These are phyloP conservation scores for Rotaria sp. DNA, from an alignment of 2,888 invertebrate species.

Conservation along the genomic window DNA sequence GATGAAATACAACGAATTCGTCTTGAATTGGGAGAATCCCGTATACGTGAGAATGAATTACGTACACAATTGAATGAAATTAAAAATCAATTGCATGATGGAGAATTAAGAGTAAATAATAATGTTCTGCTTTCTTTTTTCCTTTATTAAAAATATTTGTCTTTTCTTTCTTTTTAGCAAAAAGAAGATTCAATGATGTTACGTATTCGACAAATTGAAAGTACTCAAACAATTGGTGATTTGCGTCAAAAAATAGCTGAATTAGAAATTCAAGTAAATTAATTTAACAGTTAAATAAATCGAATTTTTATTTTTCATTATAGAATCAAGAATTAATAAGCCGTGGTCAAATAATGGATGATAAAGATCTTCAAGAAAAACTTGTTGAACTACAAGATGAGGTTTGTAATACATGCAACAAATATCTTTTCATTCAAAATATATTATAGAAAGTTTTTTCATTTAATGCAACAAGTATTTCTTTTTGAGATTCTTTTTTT, in stretches of 20 bases:
- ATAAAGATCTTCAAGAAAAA: conserved; percentile 7
- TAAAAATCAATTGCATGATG: background rate
- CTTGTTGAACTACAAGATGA: background rate
- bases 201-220: conserved; percentile 84
- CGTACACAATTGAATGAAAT: background rate
- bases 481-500: background rate
- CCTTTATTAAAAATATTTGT: background rate
- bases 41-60: conserved; percentile 26
- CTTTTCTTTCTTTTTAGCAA: conserved; percentile 33
- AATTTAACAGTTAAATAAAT: background rate
- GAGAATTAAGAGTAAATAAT: conserved; percentile 54
- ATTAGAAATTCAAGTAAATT: conserved; percentile 61
- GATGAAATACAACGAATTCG: conserved; percentile 71
- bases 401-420: background rate
- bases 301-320: background rate
- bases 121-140: background rate
- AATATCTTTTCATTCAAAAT: background rate
- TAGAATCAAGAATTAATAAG: conserved; percentile 26
- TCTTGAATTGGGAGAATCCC: conserved; percentile 23
- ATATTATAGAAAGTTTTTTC: background rate
- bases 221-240: conserved; percentile 84
- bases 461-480: background rate
- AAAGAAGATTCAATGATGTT: conserved; percentile 88
- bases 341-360: background rate
- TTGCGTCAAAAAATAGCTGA: conserved; percentile 84